phyloP scores from a whole-genome alignment of 2,797 vertebrate genomes.

The Channallabes apus region DNA sequence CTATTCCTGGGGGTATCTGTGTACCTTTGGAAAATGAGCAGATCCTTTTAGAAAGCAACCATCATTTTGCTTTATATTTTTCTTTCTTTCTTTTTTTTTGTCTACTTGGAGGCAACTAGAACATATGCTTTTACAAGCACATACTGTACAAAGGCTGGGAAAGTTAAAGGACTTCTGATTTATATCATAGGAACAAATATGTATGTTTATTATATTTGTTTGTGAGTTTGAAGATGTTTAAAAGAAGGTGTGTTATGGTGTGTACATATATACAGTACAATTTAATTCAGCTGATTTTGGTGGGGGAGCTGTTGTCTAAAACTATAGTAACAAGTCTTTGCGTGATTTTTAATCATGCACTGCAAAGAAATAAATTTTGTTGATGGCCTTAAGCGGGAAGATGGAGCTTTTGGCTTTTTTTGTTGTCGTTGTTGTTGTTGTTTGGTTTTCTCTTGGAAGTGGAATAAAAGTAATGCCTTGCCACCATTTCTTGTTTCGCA shows the following conservation, averaged over 20 bases:
- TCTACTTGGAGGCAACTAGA: slow-evolving; percentile 72
- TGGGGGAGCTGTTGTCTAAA: neutral
- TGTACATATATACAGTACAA: neutral
- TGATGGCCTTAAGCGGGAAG: neutral
- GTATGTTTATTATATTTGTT: slow-evolving; percentile 42
- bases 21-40: slow-evolving; percentile 68
- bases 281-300: neutral
- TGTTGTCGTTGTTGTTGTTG: slow-evolving; percentile 6
- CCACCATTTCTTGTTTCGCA: slow-evolving; percentile 73
- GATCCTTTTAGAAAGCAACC: slow-evolving; percentile 64
- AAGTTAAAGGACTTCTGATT: slow-evolving; percentile 73
- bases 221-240: neutral
- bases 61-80: slow-evolving; percentile 53
- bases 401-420: slow-evolving; percentile 44
- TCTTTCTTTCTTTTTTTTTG: slow-evolving; percentile 57
- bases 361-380: slow-evolving; percentile 10
- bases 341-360: neutral
- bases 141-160: slow-evolving; percentile 54
- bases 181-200: slow-evolving; percentile 71
- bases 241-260: slow-evolving; percentile 9
- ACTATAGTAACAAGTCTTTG: neutral
- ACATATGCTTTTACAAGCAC: slow-evolving; percentile 74
- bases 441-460: slow-evolving; percentile 56
- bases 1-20: slow-evolving; percentile 73
- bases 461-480: slow-evolving; percentile 59